phyloP scores from a whole-genome alignment of 2,113 vertebrate species.

The Suncus etruscus region DNA sequence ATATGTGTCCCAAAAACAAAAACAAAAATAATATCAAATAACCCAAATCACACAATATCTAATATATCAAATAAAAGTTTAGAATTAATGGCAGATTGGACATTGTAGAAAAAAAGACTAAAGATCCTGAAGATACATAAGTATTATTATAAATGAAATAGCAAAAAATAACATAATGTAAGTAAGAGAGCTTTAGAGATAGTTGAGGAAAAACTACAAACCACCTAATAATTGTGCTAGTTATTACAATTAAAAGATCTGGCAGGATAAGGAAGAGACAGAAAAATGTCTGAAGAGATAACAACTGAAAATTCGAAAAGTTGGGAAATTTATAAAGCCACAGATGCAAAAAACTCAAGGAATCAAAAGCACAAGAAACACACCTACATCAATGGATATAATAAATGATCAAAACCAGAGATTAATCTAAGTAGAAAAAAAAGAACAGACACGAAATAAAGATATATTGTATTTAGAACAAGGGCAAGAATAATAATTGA shows the following conservation, averaged over 20 bases:
- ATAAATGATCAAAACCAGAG: not conserved
- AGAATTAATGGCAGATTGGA: not conserved
- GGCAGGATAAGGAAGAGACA: not conserved
- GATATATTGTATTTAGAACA: not conserved
- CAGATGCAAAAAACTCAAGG: not conserved
- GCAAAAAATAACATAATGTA: not conserved
- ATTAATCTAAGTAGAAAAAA: constrained; percentile 14
- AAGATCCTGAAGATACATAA: constrained; percentile 20
- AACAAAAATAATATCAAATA: not conserved
- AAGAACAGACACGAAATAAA: not conserved
- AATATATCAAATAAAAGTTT: not conserved
- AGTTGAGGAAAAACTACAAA: constrained; percentile 4
- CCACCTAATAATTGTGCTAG: not conserved
- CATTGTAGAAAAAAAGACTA: not conserved
- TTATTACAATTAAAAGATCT: not conserved
- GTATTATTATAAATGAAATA: not conserved
- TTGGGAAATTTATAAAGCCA: constrained; percentile 12
- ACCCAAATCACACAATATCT: not conserved
- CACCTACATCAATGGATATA: not conserved
- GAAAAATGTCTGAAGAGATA: constrained; percentile 22
- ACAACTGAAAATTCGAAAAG: not conserved
- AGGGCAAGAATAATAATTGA: not conserved
- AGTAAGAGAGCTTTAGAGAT: constrained; percentile 38
- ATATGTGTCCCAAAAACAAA: too few relatives aligned
- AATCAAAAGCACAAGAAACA: constrained; percentile 26